These are phyloP conservation scores for Cololabis saira DNA, from an alignment of 2,113 vertebrate genomes.

Conservation along the genomic window DNA sequence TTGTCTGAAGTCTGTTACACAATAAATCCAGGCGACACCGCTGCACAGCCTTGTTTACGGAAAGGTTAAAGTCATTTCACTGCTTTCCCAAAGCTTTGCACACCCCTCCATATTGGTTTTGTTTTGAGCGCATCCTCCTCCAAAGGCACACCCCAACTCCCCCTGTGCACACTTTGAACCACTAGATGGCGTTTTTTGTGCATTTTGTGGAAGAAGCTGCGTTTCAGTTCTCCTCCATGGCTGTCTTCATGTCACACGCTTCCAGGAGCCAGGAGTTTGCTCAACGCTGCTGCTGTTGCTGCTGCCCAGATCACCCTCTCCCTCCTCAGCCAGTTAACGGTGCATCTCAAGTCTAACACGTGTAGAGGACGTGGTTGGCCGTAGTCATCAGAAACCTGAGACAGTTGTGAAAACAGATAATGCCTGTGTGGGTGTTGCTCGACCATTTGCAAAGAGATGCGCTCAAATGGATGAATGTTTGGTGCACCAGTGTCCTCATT, in stretches of 20 bases:
- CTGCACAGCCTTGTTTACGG: neutral
- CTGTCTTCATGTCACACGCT: slow-evolving; percentile 41
- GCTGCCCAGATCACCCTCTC: slow-evolving; percentile 66
- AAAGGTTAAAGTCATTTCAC: slow-evolving; percentile 29
- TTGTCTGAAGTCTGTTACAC: too few species aligned
- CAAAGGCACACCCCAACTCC: slow-evolving; percentile 1
- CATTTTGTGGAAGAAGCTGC: slow-evolving; percentile 23
- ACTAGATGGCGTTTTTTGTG: slow-evolving; percentile 53
- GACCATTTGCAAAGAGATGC: slow-evolving; percentile 34
- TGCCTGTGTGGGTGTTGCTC: slow-evolving; percentile 16
- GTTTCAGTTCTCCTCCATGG: slow-evolving; percentile 12
- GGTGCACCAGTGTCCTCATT: slow-evolving; percentile 42
- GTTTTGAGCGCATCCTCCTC: slow-evolving; percentile 15
- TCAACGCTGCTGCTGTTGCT: slow-evolving; percentile 59
- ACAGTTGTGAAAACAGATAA: slow-evolving; percentile 1
- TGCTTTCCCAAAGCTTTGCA: slow-evolving; percentile 29
- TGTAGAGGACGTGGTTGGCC: neutral
- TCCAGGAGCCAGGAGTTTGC: slow-evolving; percentile 23
- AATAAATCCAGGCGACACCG: neutral
- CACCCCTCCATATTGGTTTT: slow-evolving; percentile 35
- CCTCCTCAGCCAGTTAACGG: slow-evolving; percentile 50
- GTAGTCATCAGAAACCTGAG: neutral
- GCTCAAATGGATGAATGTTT: slow-evolving; percentile 56
- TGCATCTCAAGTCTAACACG: slow-evolving; percentile 48
- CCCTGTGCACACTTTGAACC: slow-evolving; percentile 30